Evolutionary conservation across 2,888 invertebrate genomes (phyloP), one percentile per base, ranked within the genome.

Genomic region (Podabrus alpinus): DNA sequence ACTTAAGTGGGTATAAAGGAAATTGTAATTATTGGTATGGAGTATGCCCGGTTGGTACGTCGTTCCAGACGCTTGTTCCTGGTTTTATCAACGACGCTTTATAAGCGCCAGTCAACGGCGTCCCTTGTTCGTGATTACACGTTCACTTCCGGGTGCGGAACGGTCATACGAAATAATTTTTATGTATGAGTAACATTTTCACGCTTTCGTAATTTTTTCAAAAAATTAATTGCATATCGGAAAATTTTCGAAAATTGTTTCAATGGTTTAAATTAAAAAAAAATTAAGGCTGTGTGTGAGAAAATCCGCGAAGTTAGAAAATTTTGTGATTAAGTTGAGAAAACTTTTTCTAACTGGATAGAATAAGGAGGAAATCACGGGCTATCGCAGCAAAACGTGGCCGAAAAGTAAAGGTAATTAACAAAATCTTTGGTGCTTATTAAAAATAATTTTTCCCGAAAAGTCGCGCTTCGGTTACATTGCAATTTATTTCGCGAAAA

Each of bases 281-380:
- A 29, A 70, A 66, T 29, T 66, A 21, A 21, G 9, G 1, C 29
- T 15, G 71, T 71, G 66, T 13, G 66, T 62, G 29, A n/a, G 25
- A 29, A 29, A 64, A 61, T 73, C 60, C 67, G 1, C 62, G 3
- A n/a, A n/a, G 45, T 45, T 45, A n/a, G 5, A 45, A 4, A 64
- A 19, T 16, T 68, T 66, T 66, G 73, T 60, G 60, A 25, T 19
- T 25, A 72, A 75, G 77, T 78, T 79, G 67, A 68, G 59, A 68
- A 68, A 77, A 77, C 79, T 73, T 68, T 74, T 59, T 64, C 75
- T 86, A 87, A 88, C 92, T 92, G 94, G 94, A 94, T 93, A 93
- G 93, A 88, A 90, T 95, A 90, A 92, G 94, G 88, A 93, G 92
- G 86, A 94, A 94, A 89, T 94, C 94, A 89, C 92, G 94, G 91